A percentile compares a stretch with the other conserved stretches of the same genome.
Conservation (phyloP, 2,888 invertebrate genomes). For the Epirrita christyi region DNA sequence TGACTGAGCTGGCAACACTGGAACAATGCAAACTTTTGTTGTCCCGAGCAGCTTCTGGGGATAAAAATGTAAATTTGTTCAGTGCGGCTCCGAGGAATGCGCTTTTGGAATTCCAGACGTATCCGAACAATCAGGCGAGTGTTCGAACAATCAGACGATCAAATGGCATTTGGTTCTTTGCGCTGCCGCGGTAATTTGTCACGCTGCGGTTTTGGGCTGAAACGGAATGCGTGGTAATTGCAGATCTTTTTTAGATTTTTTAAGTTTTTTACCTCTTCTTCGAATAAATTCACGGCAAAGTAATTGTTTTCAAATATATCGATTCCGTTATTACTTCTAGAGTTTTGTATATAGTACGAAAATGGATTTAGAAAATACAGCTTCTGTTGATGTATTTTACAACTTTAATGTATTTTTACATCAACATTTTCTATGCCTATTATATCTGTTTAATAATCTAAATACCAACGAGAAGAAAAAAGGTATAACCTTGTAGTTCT, state of each 20-base stretch:
- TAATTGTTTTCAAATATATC: no score
- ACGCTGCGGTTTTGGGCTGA: constrained; percentile 36
- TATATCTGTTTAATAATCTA: no score
- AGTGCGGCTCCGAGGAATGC: constrained; percentile 56
- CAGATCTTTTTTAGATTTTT: constrained; percentile 5
- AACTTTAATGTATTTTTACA: no score
- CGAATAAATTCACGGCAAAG: no score
- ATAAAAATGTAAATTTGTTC: constrained; percentile 76
- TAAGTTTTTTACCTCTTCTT: constrained; percentile 1
- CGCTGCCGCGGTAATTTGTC: constrained; percentile 51
- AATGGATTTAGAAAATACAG: no score
- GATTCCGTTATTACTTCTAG: no score
- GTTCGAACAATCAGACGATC: constrained; percentile 36
- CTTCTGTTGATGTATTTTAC: no score
- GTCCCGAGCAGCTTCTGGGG: constrained; percentile 63
- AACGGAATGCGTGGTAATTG: constrained; percentile 17
- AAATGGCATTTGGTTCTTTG: constrained; percentile 44
- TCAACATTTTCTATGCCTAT: no score
- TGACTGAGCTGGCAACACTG: constrained; percentile 13
- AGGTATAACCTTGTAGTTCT: no score
- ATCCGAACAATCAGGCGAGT: constrained; percentile 56
- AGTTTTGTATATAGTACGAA: no score
- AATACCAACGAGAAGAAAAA: no score
- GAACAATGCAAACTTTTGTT: constrained; percentile 62
- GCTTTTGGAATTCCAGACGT: constrained; percentile 61